Conservation (phyloP, 2,113 vertebrate species). For the Monarcha castaneiventris region DNA sequence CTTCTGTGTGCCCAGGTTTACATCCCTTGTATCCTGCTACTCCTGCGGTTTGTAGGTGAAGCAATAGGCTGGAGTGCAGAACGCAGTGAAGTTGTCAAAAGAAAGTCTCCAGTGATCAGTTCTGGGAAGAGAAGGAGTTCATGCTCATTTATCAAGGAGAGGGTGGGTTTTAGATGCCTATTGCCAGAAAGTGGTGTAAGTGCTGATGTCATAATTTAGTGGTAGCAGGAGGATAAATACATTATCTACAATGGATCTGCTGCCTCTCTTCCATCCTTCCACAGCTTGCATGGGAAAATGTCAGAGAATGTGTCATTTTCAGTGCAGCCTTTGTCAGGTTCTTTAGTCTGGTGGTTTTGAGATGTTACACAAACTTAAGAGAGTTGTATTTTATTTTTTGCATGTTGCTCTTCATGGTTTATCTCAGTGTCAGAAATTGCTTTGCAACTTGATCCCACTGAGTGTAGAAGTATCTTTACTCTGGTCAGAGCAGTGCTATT, state of each 20-base stretch:
- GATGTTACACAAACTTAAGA: not conserved
- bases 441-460: not conserved
- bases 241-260: not conserved
- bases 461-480: not conserved
- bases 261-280: not conserved
- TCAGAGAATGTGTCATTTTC: fast-evolving
- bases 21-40: not conserved
- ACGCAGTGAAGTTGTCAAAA: not conserved
- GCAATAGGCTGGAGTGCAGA: not conserved
- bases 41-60: not conserved
- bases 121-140: not conserved
- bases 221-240: not conserved
- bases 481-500: not conserved
- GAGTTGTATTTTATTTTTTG: not conserved
- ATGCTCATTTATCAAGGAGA: not conserved
- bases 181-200: not conserved
- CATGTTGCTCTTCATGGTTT: not conserved
- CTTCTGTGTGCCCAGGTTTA: not conserved
- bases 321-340: not conserved
- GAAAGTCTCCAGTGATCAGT: not conserved
- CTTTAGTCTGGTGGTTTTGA: not conserved
- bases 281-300: not conserved
- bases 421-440: not conserved
- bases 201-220: not conserved
- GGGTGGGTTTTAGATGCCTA: not conserved